Base-by-base conservation (phyloP, 2,113 vertebrate species). In the Penelope pileata region DNA sequence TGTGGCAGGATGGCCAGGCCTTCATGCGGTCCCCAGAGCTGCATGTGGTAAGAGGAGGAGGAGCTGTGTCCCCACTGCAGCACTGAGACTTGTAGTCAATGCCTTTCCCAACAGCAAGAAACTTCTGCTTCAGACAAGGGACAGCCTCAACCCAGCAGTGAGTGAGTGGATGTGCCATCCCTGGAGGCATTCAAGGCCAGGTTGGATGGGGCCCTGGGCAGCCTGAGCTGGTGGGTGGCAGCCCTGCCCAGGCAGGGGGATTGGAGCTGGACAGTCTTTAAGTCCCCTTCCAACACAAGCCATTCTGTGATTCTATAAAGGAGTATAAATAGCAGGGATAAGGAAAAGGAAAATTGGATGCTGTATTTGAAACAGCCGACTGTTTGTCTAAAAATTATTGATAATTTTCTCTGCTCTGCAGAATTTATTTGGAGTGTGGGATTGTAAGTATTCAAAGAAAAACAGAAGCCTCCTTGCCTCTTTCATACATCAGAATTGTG, bases 381-480 rank as follows among this genome's bases (percentile, higher is more conserved):
- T 78, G 63, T 95, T 93, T 86, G 45, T 77, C 77, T 77, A 51
- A 92, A 19, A 30, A 32, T 93, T 91, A 94, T 53, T 91, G 59
- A 56, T 79, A 36, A 34, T 68, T 88, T 16, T 60, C 7, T 74
- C 67, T 83, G 50, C 82, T 96, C 43, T 63, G 94, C 36, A 88
- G 56, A 83, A 81, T 64, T 80, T 54, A 56, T 47, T 64, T 86
- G 80, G 36, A 88, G 24, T 48, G 1, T 1, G 29, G 26, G 22
- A 69, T 87, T 93, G 63, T 66, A 29, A 30, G 36, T 29, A 21
- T 36, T 30, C 62, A 38, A n/a, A 42, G 4, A 38, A 56, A 42
- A 23, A 14, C 27, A 34, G n/a, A 73, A 60, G 12, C 38, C 36
- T 62, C 38, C 45, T 67, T 86, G 47, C 74, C 53, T 88, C 88